A percentile compares a stretch with the other conserved stretches of the same genome.
Evolutionary conservation across 2,888 invertebrate species (phyloP).

Genomic region (Chironomus riparius): DNA sequence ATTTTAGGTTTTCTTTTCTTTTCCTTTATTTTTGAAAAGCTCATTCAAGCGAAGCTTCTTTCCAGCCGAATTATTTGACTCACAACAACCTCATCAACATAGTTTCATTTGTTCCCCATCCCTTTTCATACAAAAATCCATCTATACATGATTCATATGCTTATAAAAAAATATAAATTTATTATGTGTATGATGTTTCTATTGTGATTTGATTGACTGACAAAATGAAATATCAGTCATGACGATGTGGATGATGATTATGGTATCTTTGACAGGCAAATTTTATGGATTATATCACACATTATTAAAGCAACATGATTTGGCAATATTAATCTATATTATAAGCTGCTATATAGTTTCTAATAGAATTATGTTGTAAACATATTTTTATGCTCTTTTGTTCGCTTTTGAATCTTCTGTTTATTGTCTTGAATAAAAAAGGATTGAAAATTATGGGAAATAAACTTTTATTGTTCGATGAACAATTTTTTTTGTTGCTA

Average conservation of each 20-base stretch:
- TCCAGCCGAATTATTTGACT: neutral
- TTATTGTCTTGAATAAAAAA: no score
- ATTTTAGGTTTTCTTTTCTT: no score
- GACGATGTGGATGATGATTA: neutral
- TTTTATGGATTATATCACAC: neutral
- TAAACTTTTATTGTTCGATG: no score
- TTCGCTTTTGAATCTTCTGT: no score
- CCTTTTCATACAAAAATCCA: no score
- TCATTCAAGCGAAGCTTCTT: neutral
- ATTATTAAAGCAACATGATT: neutral
- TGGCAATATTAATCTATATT: neutral
- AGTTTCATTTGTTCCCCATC: no score
- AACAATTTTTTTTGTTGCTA: no score
- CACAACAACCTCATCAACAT: neutral
- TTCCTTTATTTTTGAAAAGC: neutral
- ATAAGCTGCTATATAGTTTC: no score
- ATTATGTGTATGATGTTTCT: conserved; percentile 19
- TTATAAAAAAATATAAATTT: neutral
- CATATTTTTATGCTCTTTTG: no score
- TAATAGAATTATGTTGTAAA: no score
- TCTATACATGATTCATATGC: no score
- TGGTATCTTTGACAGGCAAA: neutral
- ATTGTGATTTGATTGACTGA: conserved; percentile 24
- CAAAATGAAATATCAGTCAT: conserved; percentile 14
- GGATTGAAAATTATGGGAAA: no score